Evolutionary conservation across 1,140 invertebrate genomes (phyloP).

Genomic region (Musca vetustissima): DNA sequence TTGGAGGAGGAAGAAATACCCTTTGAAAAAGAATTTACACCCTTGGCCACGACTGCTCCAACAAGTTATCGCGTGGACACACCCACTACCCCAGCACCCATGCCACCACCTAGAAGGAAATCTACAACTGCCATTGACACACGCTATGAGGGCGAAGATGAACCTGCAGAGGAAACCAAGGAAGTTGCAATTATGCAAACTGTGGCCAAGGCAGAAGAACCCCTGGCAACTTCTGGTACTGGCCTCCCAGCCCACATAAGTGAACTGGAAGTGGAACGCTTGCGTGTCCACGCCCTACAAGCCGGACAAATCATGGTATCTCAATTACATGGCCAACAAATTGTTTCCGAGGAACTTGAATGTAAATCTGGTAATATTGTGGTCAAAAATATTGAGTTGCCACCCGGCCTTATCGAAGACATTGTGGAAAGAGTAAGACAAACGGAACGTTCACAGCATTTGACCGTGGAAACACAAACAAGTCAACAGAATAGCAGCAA

Average conservation of each 20-base stretch:
- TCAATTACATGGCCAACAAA: slow-evolving; percentile 72
- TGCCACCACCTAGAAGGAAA: slow-evolving; percentile 47
- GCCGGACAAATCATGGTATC: slow-evolving; percentile 77
- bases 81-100: slow-evolving; percentile 22
- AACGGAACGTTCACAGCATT: slow-evolving; percentile 36
- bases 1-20: slow-evolving; percentile 15
- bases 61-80: neutral
- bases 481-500: slow-evolving; percentile 46
- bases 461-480: slow-evolving; percentile 46
- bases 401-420: slow-evolving; percentile 65
- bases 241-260: slow-evolving; percentile 55
- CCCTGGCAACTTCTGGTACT: slow-evolving; percentile 6
- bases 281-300: slow-evolving; percentile 74
- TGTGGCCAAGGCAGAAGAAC: slow-evolving; percentile 26
- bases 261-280: slow-evolving; percentile 74
- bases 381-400: slow-evolving; percentile 66
- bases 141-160: neutral
- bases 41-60: neutral
- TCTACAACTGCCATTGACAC: slow-evolving; percentile 42
- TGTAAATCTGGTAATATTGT: slow-evolving; percentile 63
- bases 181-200: slow-evolving; percentile 16
- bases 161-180: neutral
- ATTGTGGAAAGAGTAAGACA: slow-evolving; percentile 57
- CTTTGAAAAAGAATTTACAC: slow-evolving; percentile 29
- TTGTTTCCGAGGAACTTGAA: slow-evolving; percentile 61